Evolutionary conservation across 2,797 vertebrate species (phyloP), one percentile per base, ranked within the genome.

Genomic region (Xiphorhynchus erythropygius): DNA sequence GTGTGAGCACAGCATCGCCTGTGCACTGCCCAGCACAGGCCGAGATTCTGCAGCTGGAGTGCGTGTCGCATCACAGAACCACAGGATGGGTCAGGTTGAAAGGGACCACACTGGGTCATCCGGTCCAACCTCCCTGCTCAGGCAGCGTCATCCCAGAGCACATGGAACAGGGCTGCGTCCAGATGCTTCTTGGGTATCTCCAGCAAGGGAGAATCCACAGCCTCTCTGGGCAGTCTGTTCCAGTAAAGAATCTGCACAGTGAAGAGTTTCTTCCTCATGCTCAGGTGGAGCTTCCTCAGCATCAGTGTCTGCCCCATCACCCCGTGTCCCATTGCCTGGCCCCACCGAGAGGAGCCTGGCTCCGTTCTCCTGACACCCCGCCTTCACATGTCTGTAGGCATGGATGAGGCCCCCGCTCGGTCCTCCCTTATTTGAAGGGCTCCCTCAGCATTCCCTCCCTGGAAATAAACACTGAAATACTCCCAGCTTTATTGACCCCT

Each of bases 401-500:
- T 0, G 16, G 14, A 27, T 5, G 24, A 76, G 13, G 5, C 11
- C 4, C 7, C 7, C 11, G 39, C 23, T 19, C 16, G 5, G 8
- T 18, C 17, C 2, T 18, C 37, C 56, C 23, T 33, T 5, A 13
- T 9, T 37, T 33, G 11, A 52, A 46, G 4, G 25, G 10, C 5
- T 30, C 6, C 14, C n/a, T 5, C 10, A 11, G 8, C 6, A 5
- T 18, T 10, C 33, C 8, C 18, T 33, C 10, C 2, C 4, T 41
- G 28, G 35, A 86, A 46, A 21, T 4, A 74, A 10, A 17, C 62
- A n/a, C 3, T 32, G 25, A 10, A 7, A 13, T 0, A 19, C 19
- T 3, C 21, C 5, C 5, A 21, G 0, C 0, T 0, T 1, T 24
- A n/a, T 18, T 53, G 3, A 18, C 5, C 9, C 5, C 21, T 3